phyloP scores from a whole-genome alignment of 2,888 invertebrate genomes.

The Zhengitettix transpicula region DNA sequence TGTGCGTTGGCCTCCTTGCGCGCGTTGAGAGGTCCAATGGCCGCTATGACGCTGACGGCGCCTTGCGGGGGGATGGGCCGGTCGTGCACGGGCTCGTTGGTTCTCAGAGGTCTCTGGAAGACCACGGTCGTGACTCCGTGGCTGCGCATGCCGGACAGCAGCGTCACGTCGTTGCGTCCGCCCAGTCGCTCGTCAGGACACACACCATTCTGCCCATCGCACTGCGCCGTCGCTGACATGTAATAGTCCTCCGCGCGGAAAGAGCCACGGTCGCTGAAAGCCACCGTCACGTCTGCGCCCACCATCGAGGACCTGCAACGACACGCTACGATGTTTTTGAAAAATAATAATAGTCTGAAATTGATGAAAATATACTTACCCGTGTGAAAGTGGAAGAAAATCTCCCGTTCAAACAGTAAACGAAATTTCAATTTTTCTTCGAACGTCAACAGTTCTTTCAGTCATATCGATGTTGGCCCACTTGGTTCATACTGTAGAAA shows the following conservation, averaged over 20 bases:
- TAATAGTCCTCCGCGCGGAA: conserved; percentile 74
- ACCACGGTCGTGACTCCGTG: conserved; percentile 67
- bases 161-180: conserved; percentile 57
- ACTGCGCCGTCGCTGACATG: conserved; percentile 61
- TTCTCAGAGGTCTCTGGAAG: conserved; percentile 45
- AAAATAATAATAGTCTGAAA: too few species aligned
- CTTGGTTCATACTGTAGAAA: too few species aligned
- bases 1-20: conserved; percentile 74
- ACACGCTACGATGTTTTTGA: conserved; percentile 14
- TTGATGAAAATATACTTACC: too few species aligned
- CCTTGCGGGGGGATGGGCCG: conserved; percentile 46
- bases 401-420: too few species aligned
- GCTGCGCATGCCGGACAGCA: conserved; percentile 59
- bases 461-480: too few species aligned
- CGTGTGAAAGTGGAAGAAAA: too few species aligned
- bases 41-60: conserved; percentile 68
- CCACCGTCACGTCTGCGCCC: conserved; percentile 71
- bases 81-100: conserved; percentile 56
- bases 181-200: conserved; percentile 73
- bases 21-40: conserved; percentile 69
- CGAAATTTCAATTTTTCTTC: too few species aligned
- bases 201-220: conserved; percentile 66
- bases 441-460: too few species aligned
- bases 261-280: conserved; percentile 38
- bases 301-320: conserved; percentile 26